Evolutionary conservation across 2,113 vertebrate species (phyloP), one percentile per base, ranked within the genome.

Genomic region (Entomyzon cyanotis): DNA sequence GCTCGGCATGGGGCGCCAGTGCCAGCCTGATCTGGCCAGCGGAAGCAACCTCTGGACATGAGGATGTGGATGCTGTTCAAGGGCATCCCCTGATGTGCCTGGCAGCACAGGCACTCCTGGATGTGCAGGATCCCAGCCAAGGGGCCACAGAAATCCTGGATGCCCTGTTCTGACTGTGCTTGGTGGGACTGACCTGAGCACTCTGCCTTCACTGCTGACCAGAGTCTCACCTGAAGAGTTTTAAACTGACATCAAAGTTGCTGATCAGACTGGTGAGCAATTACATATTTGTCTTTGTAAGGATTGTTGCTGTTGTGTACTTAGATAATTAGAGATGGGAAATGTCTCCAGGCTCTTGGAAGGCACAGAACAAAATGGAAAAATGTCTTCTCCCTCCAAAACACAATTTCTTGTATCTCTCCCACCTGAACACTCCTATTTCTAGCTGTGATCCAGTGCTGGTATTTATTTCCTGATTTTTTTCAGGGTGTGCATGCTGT

Each of bases 221-320:
- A 18, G 18, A 19, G 44, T 37, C 46, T 65, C 49, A 9, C 73
- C 78, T 78, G 65, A 27, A 55, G 46, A 37, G 8, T 20, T 78
- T 41, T 23, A 70, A 53, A 42, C 55, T 81, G 77, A 23, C 70
- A 15, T 67, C 90, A 6, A 11, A 60, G 39, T 35, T 79, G 65
- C 78, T 59, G 65, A 56, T 82, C 65, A 25, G 58, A 25, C 64
- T 59, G 95, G 96, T 94, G 95, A 95, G 90, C 70, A 37, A 18
- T 64, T 27, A 0, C 30, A 1, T 58, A 3, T 64, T 93, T 93
- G 65, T 79, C 44, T 94, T 68, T 55, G 19, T 73, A 14, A 49
- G 77, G 71, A 3, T 37, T 39, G 11, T 30, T 62, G 59, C 47
- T 68, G 7, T 44, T 79, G 60, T 7, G 3, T 71, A 6, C 19